phyloP scores from a whole-genome alignment of 2,888 invertebrate species.

The Drosophila trichaetosa region DNA sequence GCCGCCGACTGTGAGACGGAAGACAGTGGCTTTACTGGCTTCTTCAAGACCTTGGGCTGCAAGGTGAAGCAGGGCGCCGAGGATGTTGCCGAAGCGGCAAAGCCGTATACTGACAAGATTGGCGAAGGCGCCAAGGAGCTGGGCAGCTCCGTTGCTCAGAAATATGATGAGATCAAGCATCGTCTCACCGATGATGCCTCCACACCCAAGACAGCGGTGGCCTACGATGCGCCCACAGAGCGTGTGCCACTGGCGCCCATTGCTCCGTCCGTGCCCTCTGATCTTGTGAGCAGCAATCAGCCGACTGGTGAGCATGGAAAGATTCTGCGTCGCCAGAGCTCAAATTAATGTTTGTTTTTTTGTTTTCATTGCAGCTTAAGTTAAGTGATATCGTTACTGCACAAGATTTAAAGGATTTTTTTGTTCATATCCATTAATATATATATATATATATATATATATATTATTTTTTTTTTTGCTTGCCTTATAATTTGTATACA shows the following conservation, averaged over 20 bases:
- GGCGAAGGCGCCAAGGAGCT: constrained; percentile 80
- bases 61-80: constrained; percentile 79
- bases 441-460: too few relatives aligned
- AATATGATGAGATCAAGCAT: constrained; percentile 81
- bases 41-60: constrained; percentile 80
- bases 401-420: constrained; percentile 1
- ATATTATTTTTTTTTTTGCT: not conserved
- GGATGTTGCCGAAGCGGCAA: constrained; percentile 74
- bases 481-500: not conserved
- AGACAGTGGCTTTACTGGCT: constrained; percentile 73
- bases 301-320: constrained; percentile 25
- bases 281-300: constrained; percentile 7
- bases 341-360: constrained; percentile 1
- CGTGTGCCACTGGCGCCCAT: constrained; percentile 78
- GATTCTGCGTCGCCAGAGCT: not conserved
- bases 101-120: constrained; percentile 79
- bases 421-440: not conserved
- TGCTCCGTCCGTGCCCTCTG: constrained; percentile 46
- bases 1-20: constrained; percentile 69
- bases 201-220: constrained; percentile 28
- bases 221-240: constrained; percentile 71
- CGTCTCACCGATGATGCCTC: constrained; percentile 70
- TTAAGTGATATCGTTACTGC: not conserved
- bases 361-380: constrained; percentile 14
- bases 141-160: constrained; percentile 73